A percentile compares a stretch with the other conserved stretches of the same genome.
These are phyloP conservation scores for Hystrix cristata DNA, from an alignment of 2,113 vertebrate species.

Conservation along the genomic window DNA sequence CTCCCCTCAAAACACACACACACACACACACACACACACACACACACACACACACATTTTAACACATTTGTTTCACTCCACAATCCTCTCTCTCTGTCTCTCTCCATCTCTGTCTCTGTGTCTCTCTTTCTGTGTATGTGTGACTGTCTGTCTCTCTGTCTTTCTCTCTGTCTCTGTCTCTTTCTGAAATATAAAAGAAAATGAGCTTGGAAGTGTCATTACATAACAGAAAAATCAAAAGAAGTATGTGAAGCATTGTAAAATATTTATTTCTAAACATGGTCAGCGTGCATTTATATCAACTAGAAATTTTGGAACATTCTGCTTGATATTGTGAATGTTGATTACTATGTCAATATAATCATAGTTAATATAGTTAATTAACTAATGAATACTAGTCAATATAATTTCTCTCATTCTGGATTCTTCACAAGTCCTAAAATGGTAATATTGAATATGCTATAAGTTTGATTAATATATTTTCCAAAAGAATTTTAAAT, in stretches of 20 bases:
- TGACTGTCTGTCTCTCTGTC: not conserved
- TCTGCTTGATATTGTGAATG: not conserved
- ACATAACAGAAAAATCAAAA: not conserved
- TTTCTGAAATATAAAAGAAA: not conserved
- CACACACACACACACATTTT: not conserved
- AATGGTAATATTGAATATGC: not conserved
- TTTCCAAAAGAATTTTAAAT: constrained; percentile 4
- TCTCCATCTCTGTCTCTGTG: not conserved
- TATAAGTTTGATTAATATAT: not conserved
- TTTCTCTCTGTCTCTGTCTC: not conserved
- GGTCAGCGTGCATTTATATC: not conserved
- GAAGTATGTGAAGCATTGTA: not conserved
- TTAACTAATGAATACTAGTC: not conserved
- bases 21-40: not conserved
- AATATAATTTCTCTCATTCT: not conserved
- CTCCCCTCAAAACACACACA: not conserved
- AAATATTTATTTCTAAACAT: constrained; percentile 11
- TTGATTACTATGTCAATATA: not conserved
- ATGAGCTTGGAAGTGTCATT: not conserved
- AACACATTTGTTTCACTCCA: not conserved
- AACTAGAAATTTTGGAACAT: not conserved
- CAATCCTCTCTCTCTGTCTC: not conserved
- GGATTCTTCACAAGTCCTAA: constrained; percentile 8
- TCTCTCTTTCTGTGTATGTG: not conserved
- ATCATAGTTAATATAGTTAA: too few species aligned